phyloP scores from a whole-genome alignment of 2,797 vertebrate species.

The Acanthis flammea region DNA sequence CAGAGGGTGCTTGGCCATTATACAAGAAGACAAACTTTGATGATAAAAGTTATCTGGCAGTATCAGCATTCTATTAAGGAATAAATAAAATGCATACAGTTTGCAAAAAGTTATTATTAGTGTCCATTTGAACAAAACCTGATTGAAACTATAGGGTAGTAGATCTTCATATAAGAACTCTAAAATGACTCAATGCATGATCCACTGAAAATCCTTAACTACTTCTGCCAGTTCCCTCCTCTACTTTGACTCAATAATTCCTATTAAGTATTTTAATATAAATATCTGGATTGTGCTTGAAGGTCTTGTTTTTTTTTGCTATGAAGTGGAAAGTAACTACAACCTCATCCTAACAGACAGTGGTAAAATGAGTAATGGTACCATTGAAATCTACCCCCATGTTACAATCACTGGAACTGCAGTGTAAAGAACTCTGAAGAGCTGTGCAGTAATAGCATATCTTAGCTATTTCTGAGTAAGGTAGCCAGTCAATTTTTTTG shows the following conservation, averaged over 20 bases:
- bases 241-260: not conserved
- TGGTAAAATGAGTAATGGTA: not conserved
- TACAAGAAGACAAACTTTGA: not conserved
- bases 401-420: not conserved
- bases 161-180: not conserved
- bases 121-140: not conserved
- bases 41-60: not conserved
- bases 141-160: not conserved
- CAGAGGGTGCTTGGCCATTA: not conserved
- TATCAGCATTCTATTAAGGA: not conserved
- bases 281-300: not conserved
- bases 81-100: not conserved
- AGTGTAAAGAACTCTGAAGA: not conserved
- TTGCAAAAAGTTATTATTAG: not conserved
- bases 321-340: not conserved
- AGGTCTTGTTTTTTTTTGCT: not conserved
- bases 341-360: not conserved
- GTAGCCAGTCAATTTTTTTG: conserved; percentile 13
- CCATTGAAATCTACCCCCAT: not conserved
- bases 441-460: not conserved
- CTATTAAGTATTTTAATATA: not conserved
- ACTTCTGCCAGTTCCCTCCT: not conserved
- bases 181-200: not conserved
- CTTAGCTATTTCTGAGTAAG: not conserved
- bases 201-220: not conserved